These are phyloP conservation scores for Motacilla tschutschensis DNA, from an alignment of 2,113 vertebrate species.

Conservation along the genomic window DNA sequence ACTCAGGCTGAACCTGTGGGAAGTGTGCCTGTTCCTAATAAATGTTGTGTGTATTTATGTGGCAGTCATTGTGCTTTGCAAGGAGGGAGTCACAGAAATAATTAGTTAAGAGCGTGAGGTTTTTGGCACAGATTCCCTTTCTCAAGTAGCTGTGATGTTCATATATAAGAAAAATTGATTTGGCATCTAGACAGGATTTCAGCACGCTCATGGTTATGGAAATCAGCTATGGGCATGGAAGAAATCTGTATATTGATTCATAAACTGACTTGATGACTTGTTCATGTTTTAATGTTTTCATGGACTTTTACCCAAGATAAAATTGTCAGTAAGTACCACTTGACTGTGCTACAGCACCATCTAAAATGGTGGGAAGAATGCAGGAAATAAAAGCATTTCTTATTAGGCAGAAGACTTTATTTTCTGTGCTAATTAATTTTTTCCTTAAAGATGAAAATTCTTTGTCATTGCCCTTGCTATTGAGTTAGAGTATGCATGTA, in stretches of 20 bases:
- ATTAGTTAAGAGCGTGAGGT: conserved; percentile 63
- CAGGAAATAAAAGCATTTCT: conserved; percentile 11
- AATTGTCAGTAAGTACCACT: conserved; percentile 49
- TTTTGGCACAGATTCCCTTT: conserved; percentile 58
- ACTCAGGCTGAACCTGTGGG: conserved; percentile 51
- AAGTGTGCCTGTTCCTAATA: conserved; percentile 51
- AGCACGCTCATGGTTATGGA: conserved; percentile 56
- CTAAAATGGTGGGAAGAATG: conserved; percentile 18
- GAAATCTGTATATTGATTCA: conserved; percentile 66
- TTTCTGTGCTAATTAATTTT: not conserved
- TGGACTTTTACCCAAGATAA: conserved; percentile 53
- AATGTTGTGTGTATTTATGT: conserved; percentile 38
- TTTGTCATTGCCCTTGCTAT: not conserved
- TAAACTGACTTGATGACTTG: conserved; percentile 64
- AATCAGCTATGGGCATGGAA: conserved; percentile 59
- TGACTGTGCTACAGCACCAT: conserved; percentile 49
- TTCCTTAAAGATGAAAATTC: not conserved
- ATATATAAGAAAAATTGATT: conserved; percentile 66
- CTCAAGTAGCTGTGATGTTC: conserved; percentile 58
- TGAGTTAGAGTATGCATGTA: not conserved
- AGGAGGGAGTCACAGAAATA: conserved; percentile 57
- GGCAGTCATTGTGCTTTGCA: conserved; percentile 43
- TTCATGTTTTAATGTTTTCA: conserved; percentile 62
- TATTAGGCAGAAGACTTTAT: not conserved
- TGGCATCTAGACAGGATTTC: conserved; percentile 64